Conservation (phyloP, 2,797 vertebrate genomes). For the Apogon talboti region DNA sequence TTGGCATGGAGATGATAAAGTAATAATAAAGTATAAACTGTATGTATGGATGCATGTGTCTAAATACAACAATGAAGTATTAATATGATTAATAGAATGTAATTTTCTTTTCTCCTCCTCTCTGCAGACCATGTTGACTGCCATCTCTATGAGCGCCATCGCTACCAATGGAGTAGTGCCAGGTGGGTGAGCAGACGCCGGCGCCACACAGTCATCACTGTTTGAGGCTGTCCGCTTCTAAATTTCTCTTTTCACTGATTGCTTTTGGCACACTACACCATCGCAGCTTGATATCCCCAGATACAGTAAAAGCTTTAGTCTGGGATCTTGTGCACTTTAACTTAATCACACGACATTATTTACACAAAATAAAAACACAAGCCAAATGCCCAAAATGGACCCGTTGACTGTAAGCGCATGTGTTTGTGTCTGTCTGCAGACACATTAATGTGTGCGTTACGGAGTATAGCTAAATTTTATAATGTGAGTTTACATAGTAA, state of each 20-base stretch:
- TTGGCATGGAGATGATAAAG: too few relatives aligned
- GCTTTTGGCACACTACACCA: constrained; percentile 65
- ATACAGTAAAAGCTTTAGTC: constrained; percentile 66
- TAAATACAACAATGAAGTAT: not conserved
- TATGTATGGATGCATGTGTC: too few relatives aligned
- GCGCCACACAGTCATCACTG: constrained; percentile 66
- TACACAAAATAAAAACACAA: constrained; percentile 62
- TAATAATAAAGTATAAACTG: too few relatives aligned
- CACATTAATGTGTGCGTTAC: constrained; percentile 10
- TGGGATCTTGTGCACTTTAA: constrained; percentile 61
- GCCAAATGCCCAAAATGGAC: constrained; percentile 47
- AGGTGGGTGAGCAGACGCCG: constrained; percentile 88
- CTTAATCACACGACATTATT: constrained; percentile 52
- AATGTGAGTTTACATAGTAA: constrained; percentile 62
- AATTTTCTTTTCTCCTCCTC: constrained; percentile 20
- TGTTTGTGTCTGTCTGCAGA: constrained; percentile 33
- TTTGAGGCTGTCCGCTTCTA: constrained; percentile 72
- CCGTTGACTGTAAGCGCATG: constrained; percentile 9
- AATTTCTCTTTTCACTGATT: constrained; percentile 69
- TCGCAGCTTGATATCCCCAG: constrained; percentile 69
- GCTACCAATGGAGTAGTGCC: constrained; percentile 99
- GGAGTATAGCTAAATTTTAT: constrained; percentile 51
- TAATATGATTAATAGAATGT: constrained; percentile 23
- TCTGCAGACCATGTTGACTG: constrained; percentile 97
- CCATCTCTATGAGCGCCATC: constrained; percentile 99